Evolutionary conservation across 1,140 invertebrate genomes (phyloP).

Genomic region (Apolygus lucorum): DNA sequence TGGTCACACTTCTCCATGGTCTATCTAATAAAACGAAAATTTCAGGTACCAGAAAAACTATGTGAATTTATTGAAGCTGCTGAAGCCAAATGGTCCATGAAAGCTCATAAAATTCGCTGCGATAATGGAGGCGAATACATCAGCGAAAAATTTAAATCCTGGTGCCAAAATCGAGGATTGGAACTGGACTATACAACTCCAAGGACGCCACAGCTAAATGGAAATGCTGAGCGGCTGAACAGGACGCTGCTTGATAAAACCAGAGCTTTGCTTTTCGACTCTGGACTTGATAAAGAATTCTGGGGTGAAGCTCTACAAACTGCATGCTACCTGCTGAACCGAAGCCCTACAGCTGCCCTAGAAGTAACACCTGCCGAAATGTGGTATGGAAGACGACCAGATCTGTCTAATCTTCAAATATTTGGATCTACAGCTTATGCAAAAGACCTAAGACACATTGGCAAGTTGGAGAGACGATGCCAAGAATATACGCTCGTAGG

Average conservation of each 20-base stretch:
- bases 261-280: slow-evolving; percentile 36
- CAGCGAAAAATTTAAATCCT: slow-evolving; percentile 31
- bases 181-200: slow-evolving; percentile 29
- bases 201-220: slow-evolving; percentile 40
- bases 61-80: slow-evolving; percentile 32
- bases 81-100: slow-evolving; percentile 30
- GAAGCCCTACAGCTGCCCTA: slow-evolving; percentile 28
- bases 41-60: slow-evolving; percentile 35
- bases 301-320: slow-evolving; percentile 35
- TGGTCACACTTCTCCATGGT: slow-evolving; percentile 37
- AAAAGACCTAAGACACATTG: slow-evolving; percentile 31
- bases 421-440: slow-evolving; percentile 37
- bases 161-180: slow-evolving; percentile 34
- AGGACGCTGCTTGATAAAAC: slow-evolving; percentile 36
- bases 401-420: slow-evolving; percentile 34
- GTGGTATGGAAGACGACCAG: slow-evolving; percentile 34
- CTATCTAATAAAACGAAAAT: slow-evolving; percentile 37
- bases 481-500: slow-evolving; percentile 2
- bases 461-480: slow-evolving; percentile 21
- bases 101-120: slow-evolving; percentile 31
- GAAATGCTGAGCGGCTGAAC: slow-evolving; percentile 38
- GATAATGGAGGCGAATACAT: slow-evolving; percentile 37
- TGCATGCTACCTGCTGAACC: slow-evolving; percentile 35
- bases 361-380: slow-evolving; percentile 34
- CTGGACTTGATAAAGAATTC: slow-evolving; percentile 32